Conservation (phyloP, 2,113 vertebrate genomes). For the Caracal caracal region DNA sequence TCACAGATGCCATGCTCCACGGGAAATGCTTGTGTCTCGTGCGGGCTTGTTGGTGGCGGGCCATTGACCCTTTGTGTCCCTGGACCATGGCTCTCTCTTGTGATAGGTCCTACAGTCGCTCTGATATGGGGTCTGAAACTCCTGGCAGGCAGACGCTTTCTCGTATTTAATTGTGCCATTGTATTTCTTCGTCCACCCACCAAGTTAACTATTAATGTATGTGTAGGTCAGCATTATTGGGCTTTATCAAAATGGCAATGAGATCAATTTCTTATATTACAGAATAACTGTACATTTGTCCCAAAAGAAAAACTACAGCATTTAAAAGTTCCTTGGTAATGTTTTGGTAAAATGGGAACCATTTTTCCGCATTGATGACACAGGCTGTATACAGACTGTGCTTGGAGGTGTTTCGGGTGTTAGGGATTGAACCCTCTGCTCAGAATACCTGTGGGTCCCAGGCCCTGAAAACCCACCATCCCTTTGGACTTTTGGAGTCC, state of each 20-base stretch:
- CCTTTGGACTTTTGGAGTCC: background rate
- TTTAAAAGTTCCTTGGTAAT: background rate
- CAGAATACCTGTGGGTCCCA: background rate
- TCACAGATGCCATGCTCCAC: fast-evolving
- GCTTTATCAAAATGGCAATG: background rate
- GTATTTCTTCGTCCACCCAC: background rate
- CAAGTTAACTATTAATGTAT: background rate
- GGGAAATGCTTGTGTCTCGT: background rate
- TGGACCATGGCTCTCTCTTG: background rate
- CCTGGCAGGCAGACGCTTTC: background rate
- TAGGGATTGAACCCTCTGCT: background rate
- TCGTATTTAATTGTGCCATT: background rate
- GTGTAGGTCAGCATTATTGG: background rate
- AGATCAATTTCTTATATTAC: background rate
- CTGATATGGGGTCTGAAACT: background rate
- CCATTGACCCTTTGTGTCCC: background rate
- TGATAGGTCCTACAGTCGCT: background rate
- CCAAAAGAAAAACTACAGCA: background rate
- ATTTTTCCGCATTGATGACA: background rate
- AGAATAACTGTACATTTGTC: background rate
- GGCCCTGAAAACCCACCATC: background rate
- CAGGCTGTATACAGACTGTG: too few species aligned
- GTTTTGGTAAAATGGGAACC: background rate
- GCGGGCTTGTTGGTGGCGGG: fast-evolving
- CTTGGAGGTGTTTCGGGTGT: background rate